Conservation (phyloP, 1,140 invertebrate species). For the Hypothenemus hampei region DNA sequence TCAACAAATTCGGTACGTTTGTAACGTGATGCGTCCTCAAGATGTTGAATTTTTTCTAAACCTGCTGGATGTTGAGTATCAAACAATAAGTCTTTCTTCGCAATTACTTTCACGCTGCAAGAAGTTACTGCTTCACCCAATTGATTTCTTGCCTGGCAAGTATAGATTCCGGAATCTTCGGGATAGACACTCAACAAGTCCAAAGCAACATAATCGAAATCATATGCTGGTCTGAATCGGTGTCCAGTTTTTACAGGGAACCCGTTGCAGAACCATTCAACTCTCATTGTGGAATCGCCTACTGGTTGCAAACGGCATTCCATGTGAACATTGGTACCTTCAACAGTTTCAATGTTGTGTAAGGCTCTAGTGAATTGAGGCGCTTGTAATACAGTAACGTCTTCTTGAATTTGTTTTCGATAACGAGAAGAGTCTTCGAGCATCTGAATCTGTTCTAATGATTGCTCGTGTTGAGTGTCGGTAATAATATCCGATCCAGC, state of each 20-base stretch:
- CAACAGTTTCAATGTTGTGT: constrained; percentile 86
- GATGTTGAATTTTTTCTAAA: constrained; percentile 83
- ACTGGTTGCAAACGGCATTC: constrained; percentile 90
- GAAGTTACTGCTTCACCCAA: constrained; percentile 92
- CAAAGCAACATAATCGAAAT: constrained; percentile 96
- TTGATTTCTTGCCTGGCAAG: constrained; percentile 86
- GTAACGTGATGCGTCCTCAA: constrained; percentile 83
- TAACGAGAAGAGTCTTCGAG: constrained; percentile 82
- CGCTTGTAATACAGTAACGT: constrained; percentile 72
- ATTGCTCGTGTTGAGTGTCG: constrained; percentile 92
- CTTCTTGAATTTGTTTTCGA: constrained; percentile 65
- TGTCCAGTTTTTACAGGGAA: constrained; percentile 82
- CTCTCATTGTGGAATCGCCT: constrained; percentile 90
- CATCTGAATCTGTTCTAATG: constrained; percentile 90
- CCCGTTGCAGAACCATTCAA: constrained; percentile 97
- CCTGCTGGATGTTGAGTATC: constrained; percentile 84
- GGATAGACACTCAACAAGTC: constrained; percentile 95
- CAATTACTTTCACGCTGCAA: constrained; percentile 79
- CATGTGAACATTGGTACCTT: constrained; percentile 88
- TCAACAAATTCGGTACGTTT: constrained; percentile 77
- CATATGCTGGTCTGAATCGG: constrained; percentile 91
- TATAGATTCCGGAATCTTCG: constrained; percentile 94
- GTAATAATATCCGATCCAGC: constrained; percentile 81
- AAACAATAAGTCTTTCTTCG: constrained; percentile 79
- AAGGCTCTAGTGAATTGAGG: constrained; percentile 83